Evolutionary conservation across 92 coral and sea anemone genomes (phyloP).

Genomic region (Porites cylindrica): DNA sequence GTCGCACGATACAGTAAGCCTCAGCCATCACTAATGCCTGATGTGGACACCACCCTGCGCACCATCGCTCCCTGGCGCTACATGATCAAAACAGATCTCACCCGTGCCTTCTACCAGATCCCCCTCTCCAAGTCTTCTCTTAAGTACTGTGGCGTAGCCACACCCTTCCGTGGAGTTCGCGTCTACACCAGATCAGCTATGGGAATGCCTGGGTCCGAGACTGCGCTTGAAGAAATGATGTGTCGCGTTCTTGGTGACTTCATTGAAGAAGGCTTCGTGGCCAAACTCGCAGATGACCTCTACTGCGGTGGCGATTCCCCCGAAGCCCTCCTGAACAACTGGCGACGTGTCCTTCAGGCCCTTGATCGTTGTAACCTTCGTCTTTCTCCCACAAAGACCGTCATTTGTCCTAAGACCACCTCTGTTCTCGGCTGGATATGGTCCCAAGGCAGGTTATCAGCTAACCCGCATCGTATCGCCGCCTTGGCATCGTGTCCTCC

Average conservation of each 20-base stretch:
- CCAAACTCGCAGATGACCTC: constrained; percentile 75
- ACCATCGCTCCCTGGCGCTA: constrained; percentile 52
- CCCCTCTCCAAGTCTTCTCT: no score
- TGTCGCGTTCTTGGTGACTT: no score
- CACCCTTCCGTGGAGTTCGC: constrained; percentile 65
- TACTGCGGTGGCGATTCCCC: constrained; percentile 66
- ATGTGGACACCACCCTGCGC: constrained; percentile 59
- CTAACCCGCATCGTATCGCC: constrained; percentile 66
- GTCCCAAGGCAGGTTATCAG: constrained; percentile 63
- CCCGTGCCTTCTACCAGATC: no score
- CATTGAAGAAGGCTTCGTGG: neutral
- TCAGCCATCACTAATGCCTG: constrained; percentile 52
- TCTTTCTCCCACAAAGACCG: constrained; percentile 60
- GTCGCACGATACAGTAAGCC: constrained; percentile 50
- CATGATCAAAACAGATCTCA: no score
- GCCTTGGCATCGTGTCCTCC: constrained; percentile 55
- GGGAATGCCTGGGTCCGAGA: constrained; percentile 70
- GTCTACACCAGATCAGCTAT: constrained; percentile 63
- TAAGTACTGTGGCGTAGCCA: constrained; percentile 4
- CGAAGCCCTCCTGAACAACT: constrained; percentile 46
- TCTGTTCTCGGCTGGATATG: constrained; percentile 70
- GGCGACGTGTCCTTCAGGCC: constrained; percentile 57
- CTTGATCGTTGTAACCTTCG: constrained; percentile 64
- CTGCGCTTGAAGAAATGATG: constrained; percentile 63
- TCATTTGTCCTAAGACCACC: constrained; percentile 61